Evolutionary conservation across 2,797 vertebrate genomes (phyloP).

Genomic region (Chloroceryle inda): DNA sequence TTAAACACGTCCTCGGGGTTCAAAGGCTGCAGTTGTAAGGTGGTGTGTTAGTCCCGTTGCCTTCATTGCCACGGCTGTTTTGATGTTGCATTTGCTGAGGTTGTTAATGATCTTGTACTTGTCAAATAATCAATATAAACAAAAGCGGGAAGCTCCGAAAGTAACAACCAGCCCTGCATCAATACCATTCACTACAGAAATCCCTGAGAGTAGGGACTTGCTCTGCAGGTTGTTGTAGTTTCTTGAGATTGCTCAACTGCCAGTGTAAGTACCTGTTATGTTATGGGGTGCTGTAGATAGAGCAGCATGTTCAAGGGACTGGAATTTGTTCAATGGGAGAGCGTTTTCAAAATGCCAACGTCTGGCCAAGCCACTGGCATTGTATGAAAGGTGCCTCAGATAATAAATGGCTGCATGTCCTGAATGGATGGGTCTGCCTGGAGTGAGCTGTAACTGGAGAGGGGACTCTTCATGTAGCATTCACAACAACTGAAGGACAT

Average conservation of each 20-base stretch:
- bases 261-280: background rate
- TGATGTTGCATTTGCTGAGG: background rate
- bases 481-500: background rate
- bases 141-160: background rate
- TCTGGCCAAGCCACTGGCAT: background rate
- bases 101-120: conserved; percentile 15
- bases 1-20: background rate
- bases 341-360: background rate
- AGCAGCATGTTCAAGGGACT: background rate
- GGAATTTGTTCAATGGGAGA: conserved; percentile 12
- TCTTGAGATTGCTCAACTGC: background rate
- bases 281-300: background rate
- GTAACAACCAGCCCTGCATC: background rate
- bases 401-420: background rate
- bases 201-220: background rate
- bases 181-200: conserved; percentile 17
- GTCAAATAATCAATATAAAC: conserved; percentile 38
- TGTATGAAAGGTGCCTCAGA: background rate
- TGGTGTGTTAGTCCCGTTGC: background rate
- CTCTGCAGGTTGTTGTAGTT: background rate
- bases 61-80: conserved; percentile 1
- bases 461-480: background rate
- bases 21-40: background rate
- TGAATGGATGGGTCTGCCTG: background rate
- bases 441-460: background rate